phyloP scores from a whole-genome alignment of 1,140 invertebrate species.

The Magallana angulata region DNA sequence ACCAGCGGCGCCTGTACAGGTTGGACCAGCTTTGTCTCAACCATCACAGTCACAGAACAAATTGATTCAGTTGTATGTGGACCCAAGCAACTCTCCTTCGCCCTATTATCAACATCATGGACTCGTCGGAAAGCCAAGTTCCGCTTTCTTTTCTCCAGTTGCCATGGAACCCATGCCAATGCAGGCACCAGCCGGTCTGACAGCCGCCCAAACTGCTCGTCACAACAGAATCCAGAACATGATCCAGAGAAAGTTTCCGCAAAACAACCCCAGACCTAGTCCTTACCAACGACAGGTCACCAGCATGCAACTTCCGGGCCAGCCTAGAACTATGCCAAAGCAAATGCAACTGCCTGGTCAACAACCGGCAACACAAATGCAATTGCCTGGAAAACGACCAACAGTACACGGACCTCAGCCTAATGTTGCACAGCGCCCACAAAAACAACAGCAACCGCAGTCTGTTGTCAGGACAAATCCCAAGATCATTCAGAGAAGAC shows the following conservation, averaged over 20 bases:
- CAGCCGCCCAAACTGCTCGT: neutral
- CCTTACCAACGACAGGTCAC: neutral
- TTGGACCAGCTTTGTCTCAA: neutral
- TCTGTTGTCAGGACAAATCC: neutral
- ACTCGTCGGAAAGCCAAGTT: neutral
- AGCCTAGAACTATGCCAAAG: neutral
- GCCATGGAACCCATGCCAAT: neutral
- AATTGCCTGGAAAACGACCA: neutral
- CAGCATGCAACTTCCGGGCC: neutral
- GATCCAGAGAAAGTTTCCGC: neutral
- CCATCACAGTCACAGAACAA: neutral
- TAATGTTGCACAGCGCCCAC: neutral
- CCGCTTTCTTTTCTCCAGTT: neutral
- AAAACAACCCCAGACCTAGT: neutral
- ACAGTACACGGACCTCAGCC: neutral
- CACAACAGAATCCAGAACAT: neutral
- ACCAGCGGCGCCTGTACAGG: neutral
- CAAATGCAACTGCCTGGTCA: neutral
- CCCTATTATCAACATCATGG: neutral
- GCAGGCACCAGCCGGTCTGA: neutral
- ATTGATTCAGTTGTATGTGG: neutral
- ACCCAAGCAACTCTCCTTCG: neutral
- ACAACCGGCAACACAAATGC: neutral
- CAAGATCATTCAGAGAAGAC: slow-evolving; percentile 2
- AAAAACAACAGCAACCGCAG: neutral